phyloP scores from a whole-genome alignment of 1,140 invertebrate genomes.

The Ganaspis sp. region DNA sequence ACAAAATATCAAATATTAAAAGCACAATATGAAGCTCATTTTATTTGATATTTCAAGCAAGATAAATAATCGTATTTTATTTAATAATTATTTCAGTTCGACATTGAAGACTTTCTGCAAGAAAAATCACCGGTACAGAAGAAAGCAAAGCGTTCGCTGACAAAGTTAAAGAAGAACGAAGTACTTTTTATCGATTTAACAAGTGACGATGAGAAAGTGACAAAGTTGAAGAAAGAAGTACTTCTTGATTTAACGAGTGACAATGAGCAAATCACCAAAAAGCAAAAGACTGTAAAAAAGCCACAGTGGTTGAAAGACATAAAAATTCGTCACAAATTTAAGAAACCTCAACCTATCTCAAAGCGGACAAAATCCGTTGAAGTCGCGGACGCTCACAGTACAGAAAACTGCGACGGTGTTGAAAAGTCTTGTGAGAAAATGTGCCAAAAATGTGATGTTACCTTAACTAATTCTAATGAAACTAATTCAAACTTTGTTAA shows the following conservation, averaged over 20 bases:
- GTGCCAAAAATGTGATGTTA: constrained; percentile 35
- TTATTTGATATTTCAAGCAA: no score
- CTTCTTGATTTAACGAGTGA: constrained; percentile 66
- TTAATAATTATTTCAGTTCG: constrained; percentile 32
- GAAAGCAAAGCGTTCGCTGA: constrained; percentile 35
- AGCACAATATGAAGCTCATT: no score
- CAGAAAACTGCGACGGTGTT: constrained; percentile 48
- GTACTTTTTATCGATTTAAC: constrained; percentile 65
- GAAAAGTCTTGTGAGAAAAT: constrained; percentile 1
- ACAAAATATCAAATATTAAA: no score
- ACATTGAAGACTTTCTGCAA: constrained; percentile 22
- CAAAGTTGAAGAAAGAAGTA: constrained; percentile 48
- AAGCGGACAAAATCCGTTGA: constrained; percentile 50
- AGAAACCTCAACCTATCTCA: constrained; percentile 32
- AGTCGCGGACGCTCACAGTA: constrained; percentile 57
- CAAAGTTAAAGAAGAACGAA: constrained; percentile 52
- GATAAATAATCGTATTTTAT: no score
- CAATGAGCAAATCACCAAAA: constrained; percentile 50
- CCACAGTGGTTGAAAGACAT: constrained; percentile 54
- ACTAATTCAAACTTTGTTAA: constrained; percentile 39
- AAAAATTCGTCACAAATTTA: constrained; percentile 42
- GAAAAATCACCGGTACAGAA: constrained; percentile 30
- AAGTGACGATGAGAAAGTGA: constrained; percentile 52
- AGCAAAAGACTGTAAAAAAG: constrained; percentile 46
- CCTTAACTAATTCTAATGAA: constrained; percentile 42